These are phyloP conservation scores for Auanema freiburgensis DNA, from an alignment of 2,888 invertebrate genomes.

Conservation along the genomic window DNA sequence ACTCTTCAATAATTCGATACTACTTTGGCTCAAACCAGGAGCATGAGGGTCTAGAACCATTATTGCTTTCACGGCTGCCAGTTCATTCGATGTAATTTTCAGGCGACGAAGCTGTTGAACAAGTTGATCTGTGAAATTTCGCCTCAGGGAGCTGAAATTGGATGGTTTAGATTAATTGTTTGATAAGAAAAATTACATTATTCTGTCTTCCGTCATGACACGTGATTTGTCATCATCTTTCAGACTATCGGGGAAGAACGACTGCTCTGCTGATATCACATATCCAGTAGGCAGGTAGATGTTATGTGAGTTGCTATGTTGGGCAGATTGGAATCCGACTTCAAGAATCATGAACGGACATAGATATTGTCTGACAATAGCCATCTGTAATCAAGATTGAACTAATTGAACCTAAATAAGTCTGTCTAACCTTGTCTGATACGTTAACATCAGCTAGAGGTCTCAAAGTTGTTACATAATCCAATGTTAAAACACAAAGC, in stretches of 20 bases:
- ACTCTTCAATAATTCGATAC: conserved; percentile 15
- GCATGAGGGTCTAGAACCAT: conserved; percentile 16
- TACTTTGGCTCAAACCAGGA: conserved; percentile 16
- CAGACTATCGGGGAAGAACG: background rate
- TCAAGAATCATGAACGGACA: conserved; percentile 16
- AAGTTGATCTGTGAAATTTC: conserved; percentile 16
- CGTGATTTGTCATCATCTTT: conserved; percentile 7
- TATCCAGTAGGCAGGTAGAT: conserved; percentile 14
- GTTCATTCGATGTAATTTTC: conserved; percentile 13
- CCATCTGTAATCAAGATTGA: too few relatives aligned
- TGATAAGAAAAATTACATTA: background rate
- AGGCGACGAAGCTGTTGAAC: conserved; percentile 10
- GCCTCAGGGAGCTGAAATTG: background rate
- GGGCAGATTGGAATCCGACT: conserved; percentile 11
- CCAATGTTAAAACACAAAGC: conserved; percentile 16
- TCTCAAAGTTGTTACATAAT: conserved; percentile 19
- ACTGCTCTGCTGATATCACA: conserved; percentile 6
- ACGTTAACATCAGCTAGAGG: conserved; percentile 18
- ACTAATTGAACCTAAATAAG: too few relatives aligned
- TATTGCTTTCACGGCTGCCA: conserved; percentile 20
- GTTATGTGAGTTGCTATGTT: conserved; percentile 1
- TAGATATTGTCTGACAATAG: conserved; percentile 16
- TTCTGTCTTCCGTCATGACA: conserved; percentile 5
- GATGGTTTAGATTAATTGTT: background rate
- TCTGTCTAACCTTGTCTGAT: conserved; percentile 20